Conservation (phyloP, 1,140 invertebrate genomes). For the Arctopsyche grandis region DNA sequence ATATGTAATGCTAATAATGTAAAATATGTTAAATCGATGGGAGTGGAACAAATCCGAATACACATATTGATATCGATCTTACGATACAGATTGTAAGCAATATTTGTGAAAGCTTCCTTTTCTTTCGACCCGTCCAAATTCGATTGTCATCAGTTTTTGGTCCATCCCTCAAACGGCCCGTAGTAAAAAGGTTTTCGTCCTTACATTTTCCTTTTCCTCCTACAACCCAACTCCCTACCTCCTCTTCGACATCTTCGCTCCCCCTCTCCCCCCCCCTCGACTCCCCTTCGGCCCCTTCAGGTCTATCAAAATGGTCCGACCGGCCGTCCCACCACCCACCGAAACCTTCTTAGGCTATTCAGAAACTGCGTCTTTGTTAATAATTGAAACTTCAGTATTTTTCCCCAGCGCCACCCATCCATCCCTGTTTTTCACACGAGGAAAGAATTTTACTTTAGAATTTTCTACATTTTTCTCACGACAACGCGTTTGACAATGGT, state of each 20-base stretch:
- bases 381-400: constrained; percentile 51
- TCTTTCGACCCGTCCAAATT: constrained; percentile 28
- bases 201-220: constrained; percentile 27
- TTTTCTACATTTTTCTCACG: neutral
- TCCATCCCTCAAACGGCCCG: constrained; percentile 34
- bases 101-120: constrained; percentile 31
- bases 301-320: constrained; percentile 40
- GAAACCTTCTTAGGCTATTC: constrained; percentile 36
- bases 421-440: neutral
- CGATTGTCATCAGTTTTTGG: constrained; percentile 35
- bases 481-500: neutral
- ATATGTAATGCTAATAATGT: too few species aligned
- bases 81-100: constrained; percentile 6
- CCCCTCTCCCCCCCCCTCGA: neutral
- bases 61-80: constrained; percentile 5
- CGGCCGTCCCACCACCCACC: neutral
- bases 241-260: neutral
- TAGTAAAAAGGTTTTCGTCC: constrained; percentile 41
- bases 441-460: neutral
- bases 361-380: constrained; percentile 50
- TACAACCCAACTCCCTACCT: neutral
- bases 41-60: too few species aligned
- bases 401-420: neutral
- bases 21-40: too few species aligned
- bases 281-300: constrained; percentile 20